Percentiles rank a stretch among this genome's conserved stretches.
These are phyloP conservation scores for Salticus scenicus DNA, from an alignment of 2,888 invertebrate species.

Conservation along the genomic window DNA sequence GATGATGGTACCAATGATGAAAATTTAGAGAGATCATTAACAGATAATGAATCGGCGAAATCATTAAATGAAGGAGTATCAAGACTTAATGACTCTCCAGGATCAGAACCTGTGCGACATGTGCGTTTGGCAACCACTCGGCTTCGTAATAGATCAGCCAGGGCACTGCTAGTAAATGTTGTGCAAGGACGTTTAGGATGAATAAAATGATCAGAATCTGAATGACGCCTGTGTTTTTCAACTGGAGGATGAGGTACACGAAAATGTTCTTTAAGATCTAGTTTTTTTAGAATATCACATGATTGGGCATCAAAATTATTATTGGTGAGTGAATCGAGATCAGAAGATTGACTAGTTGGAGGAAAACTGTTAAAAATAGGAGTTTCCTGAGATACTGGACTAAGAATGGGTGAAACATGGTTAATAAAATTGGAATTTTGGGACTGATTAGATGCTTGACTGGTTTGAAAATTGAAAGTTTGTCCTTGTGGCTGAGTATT, in stretches of 20 bases:
- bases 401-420: slow-evolving; percentile 51
- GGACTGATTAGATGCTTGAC: slow-evolving; percentile 26
- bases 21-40: slow-evolving; percentile 43
- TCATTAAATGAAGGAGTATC: slow-evolving; percentile 38
- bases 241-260: slow-evolving; percentile 70
- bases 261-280: slow-evolving; percentile 68
- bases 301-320: slow-evolving; percentile 21
- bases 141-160: slow-evolving; percentile 81
- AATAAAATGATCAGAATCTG: slow-evolving; percentile 80
- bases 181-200: slow-evolving; percentile 69
- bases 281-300: slow-evolving; percentile 47
- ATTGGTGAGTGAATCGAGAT: slow-evolving; percentile 42
- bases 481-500: slow-evolving; percentile 36
- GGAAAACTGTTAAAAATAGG: slow-evolving; percentile 54
- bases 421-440: slow-evolving; percentile 35
- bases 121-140: slow-evolving; percentile 77
- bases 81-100: slow-evolving; percentile 70
- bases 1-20: slow-evolving; percentile 32
- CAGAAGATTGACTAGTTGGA: slow-evolving; percentile 44
- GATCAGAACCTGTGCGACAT: slow-evolving; percentile 73
- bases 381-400: slow-evolving; percentile 62
- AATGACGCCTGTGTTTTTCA: slow-evolving; percentile 78
- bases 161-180: slow-evolving; percentile 64
- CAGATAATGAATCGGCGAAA: slow-evolving; percentile 32
- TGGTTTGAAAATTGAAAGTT: slow-evolving; percentile 42